A percentile compares a stretch with the other conserved stretches of the same genome.
Evolutionary conservation across 2,113 vertebrate species (phyloP).

Genomic region (Hemichromis elongatus): DNA sequence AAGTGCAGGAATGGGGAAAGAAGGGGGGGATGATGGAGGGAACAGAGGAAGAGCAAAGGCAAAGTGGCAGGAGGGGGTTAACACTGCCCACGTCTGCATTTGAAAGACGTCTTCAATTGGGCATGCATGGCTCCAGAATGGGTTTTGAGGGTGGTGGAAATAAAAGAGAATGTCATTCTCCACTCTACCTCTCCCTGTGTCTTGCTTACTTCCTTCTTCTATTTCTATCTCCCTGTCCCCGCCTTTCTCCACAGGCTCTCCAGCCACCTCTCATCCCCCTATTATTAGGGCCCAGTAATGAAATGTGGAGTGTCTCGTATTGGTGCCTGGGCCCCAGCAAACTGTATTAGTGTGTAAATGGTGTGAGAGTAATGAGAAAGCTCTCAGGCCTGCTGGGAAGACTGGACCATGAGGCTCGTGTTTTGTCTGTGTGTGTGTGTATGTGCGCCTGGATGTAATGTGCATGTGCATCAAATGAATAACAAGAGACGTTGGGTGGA

Average conservation of each 20-base stretch:
- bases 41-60: not conserved
- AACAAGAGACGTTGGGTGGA: conserved; percentile 28
- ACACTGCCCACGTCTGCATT: conserved; percentile 49
- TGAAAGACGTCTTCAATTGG: conserved; percentile 68
- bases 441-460: not conserved
- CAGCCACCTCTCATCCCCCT: conserved; percentile 38
- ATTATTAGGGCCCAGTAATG: conserved; percentile 72
- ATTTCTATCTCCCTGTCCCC: not conserved
- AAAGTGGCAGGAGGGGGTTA: conserved; percentile 1
- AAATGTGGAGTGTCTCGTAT: conserved; percentile 74
- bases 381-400: conserved; percentile 53
- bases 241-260: conserved; percentile 9
- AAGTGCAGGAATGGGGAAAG: not conserved
- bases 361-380: conserved; percentile 70
- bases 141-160: conserved; percentile 52
- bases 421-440: conserved; percentile 9
- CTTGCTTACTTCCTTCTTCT: not conserved
- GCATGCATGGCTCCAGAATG: conserved; percentile 61
- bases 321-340: conserved; percentile 62
- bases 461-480: conserved; percentile 36
- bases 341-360: conserved; percentile 79
- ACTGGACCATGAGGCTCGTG: conserved; percentile 17
- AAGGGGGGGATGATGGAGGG: not conserved
- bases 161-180: conserved; percentile 49
- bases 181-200: not conserved